Conservation (phyloP, 2,797 vertebrate genomes). For the Tauraco hartlaubi region DNA sequence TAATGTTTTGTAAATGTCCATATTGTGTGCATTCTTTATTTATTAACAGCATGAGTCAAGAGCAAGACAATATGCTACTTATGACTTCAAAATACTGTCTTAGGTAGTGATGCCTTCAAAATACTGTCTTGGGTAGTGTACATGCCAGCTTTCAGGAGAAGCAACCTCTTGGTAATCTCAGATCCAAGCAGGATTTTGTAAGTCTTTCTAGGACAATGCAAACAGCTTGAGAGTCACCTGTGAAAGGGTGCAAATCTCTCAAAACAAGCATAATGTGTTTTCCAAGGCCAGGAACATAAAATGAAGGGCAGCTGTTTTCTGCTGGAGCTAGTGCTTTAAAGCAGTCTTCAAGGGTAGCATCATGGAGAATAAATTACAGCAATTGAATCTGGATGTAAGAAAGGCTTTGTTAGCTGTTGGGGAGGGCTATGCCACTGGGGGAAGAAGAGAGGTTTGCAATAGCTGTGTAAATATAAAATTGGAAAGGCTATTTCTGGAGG, state of each 20-base stretch:
- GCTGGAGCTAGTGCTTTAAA: background rate
- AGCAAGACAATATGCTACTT: background rate
- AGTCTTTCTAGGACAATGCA: background rate
- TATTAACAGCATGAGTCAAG: background rate
- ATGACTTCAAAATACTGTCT: background rate
- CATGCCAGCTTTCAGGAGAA: background rate
- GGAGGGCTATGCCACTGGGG: background rate
- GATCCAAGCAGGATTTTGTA: background rate
- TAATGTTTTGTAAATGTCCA: background rate
- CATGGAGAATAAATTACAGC: background rate
- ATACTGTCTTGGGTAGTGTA: too few species aligned
- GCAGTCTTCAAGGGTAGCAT: background rate
- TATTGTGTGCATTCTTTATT: background rate
- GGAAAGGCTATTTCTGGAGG: background rate
- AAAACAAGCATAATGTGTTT: background rate
- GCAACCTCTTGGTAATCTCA: background rate
- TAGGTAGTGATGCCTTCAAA: too few species aligned
- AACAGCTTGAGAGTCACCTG: background rate
- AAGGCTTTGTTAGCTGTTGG: background rate
- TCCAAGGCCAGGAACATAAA: background rate
- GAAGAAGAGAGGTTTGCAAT: background rate
- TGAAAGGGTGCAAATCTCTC: background rate
- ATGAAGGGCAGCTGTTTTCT: background rate
- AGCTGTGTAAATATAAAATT: background rate
- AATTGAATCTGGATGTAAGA: background rate